A percentile compares a stretch with the other conserved stretches of the same genome.
These are phyloP conservation scores for Chymomyza costata DNA, from an alignment of 1,140 invertebrate genomes.

Conservation along the genomic window DNA sequence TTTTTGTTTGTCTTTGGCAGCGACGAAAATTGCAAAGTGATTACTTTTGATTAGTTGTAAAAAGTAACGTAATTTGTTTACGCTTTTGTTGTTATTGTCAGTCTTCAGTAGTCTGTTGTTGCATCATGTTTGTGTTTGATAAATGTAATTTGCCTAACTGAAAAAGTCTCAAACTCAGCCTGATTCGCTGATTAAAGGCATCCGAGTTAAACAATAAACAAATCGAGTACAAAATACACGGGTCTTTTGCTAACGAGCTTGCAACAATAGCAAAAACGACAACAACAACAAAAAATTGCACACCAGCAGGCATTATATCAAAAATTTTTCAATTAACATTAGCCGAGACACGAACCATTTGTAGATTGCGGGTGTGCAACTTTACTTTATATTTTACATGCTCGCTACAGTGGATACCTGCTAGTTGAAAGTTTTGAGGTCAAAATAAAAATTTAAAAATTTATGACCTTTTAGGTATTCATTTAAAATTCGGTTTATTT, in stretches of 20 bases:
- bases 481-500: too few species aligned
- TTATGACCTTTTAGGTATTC: too few species aligned
- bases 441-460: too few species aligned
- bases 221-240: background rate
- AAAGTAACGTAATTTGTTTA: conserved; percentile 73
- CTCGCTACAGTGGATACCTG: too few species aligned
- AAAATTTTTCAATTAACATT: too few species aligned
- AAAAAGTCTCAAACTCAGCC: too few species aligned
- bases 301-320: too few species aligned
- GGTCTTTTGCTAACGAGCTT: conserved; percentile 47
- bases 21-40: conserved; percentile 64
- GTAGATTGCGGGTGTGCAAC: too few species aligned
- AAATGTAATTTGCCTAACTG: conserved; percentile 50
- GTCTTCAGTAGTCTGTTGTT: conserved; percentile 8
- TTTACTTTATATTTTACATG: too few species aligned
- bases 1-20: conserved; percentile 64
- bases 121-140: conserved; percentile 44
- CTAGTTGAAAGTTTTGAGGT: too few species aligned
- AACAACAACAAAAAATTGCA: too few species aligned
- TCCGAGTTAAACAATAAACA: conserved; percentile 30
- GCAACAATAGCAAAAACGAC: background rate
- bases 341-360: too few species aligned
- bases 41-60: conserved; percentile 73
- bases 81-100: conserved; percentile 18
- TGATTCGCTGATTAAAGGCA: conserved; percentile 54